phyloP scores from a whole-genome alignment of 2,113 vertebrate species.

The Pterocles gutturalis region DNA sequence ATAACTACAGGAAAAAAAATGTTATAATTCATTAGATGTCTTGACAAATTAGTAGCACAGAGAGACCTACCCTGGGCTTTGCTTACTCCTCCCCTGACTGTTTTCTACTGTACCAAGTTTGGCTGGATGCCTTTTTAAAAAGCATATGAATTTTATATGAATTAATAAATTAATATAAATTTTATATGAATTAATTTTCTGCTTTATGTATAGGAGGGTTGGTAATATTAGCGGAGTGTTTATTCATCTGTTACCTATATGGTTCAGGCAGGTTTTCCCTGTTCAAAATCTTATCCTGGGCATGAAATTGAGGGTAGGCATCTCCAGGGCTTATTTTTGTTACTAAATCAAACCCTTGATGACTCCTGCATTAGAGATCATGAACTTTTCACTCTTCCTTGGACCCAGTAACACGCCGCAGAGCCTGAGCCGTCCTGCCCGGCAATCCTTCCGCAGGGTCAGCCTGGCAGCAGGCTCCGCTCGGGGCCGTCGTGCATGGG shows the following conservation, averaged over 20 bases:
- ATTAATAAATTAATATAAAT: too few relatives aligned
- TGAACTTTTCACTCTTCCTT: neutral
- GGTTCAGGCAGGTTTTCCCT: neutral
- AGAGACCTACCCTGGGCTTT: neutral
- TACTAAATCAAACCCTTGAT: neutral
- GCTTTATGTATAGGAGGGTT: neutral
- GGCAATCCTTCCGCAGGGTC: neutral
- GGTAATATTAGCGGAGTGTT: neutral
- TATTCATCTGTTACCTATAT: neutral
- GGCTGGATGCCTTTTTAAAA: neutral
- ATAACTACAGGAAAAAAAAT: neutral
- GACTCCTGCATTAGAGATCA: neutral
- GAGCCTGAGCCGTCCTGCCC: neutral
- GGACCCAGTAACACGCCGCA: fast-evolving
- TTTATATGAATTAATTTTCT: neutral
- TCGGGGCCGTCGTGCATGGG: fast-evolving
- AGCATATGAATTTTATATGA: too few relatives aligned
- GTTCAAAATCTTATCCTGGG: neutral
- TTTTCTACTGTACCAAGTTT: neutral
- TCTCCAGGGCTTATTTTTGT: neutral
- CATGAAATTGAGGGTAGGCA: neutral
- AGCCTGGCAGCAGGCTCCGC: neutral
- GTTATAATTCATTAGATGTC: neutral
- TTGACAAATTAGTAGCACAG: neutral
- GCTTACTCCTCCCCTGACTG: neutral